Conservation (phyloP, 2,113 vertebrate species). For the Mus musculus region DNA sequence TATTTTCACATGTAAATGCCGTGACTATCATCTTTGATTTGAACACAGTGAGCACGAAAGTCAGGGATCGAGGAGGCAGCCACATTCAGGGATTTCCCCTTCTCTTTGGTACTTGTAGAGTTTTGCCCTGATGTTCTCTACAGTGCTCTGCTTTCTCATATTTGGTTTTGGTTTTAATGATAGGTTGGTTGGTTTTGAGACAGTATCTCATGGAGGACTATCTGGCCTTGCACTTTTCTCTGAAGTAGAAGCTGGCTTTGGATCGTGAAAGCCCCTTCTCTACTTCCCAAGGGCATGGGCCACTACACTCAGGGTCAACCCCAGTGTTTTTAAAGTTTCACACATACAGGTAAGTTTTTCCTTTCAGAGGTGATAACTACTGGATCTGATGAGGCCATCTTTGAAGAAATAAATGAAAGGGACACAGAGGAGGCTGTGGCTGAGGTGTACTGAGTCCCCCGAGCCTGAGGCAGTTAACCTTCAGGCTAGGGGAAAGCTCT, state of each 20-base stretch:
- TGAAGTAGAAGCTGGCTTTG: background rate
- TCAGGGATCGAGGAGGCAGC: background rate
- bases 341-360: background rate
- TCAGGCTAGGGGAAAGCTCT: slow-evolving; percentile 20
- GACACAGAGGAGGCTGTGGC: fast-evolving
- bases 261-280: background rate
- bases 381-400: background rate
- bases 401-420: slow-evolving; percentile 21
- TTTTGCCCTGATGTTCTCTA: background rate
- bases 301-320: background rate
- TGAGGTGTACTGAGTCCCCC: background rate
- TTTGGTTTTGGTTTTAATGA: background rate
- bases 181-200: background rate
- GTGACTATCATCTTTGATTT: background rate
- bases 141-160: background rate
- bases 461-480: background rate
- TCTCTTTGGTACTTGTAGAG: background rate
- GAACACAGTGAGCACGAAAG: background rate
- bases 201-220: background rate
- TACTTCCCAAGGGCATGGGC: background rate
- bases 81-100: fast-evolving
- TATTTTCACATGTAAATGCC: background rate
- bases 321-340: background rate
- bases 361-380: background rate
- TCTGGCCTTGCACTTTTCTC: background rate